Base-by-base conservation (phyloP, 2,888 invertebrate species). In the Axea sp. region DNA sequence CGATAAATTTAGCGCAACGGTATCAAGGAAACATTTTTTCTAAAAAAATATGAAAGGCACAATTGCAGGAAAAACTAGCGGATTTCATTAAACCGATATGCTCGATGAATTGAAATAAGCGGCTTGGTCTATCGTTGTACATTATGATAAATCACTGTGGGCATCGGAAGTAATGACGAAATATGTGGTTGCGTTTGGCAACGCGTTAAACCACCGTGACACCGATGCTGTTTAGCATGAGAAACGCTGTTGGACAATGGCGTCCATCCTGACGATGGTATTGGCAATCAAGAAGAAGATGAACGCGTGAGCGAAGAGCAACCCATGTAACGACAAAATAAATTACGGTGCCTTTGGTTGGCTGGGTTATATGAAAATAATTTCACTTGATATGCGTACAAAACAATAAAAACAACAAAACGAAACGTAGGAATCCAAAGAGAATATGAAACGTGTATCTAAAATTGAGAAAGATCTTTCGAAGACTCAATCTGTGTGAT, bases 271-370 rank as follows among this genome's bases (percentile, higher is more conserved):
- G 73, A 26, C 65, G 51, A 72, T 76, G 80, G 75, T 81, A 83
- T 83, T 80, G 82, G 79, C 78, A 83, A 82, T 83, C 82, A 81
- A 76, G 79, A 64, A 41, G 65, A 59, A 71, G 67, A 77, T 76
- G 77, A 77, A 64, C 74, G 73, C 43, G 77, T 75, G 76, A 76
- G 77, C 75, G 76, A 77, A 78, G 26, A 33, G 17, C 49, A 41
- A 14, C 55, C 22, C 55, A 55, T 30, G 62, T 73, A 73, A 83
- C 77, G 81, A 83, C 80, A 78, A 83, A 82, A 78, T 80, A 79
- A 83, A 83, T 82, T 80, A 83, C 77, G 69, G 73, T 73, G 74
- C 69, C 75, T 76, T 72, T 71, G 69, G 69, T 45, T 15, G 45
- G 45, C 65, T 64, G 78, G 76, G 76, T 77, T 76, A 77, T 76